Evolutionary conservation across 2,797 vertebrate species (phyloP).

Genomic region (Platyrinchus mystaceus): DNA sequence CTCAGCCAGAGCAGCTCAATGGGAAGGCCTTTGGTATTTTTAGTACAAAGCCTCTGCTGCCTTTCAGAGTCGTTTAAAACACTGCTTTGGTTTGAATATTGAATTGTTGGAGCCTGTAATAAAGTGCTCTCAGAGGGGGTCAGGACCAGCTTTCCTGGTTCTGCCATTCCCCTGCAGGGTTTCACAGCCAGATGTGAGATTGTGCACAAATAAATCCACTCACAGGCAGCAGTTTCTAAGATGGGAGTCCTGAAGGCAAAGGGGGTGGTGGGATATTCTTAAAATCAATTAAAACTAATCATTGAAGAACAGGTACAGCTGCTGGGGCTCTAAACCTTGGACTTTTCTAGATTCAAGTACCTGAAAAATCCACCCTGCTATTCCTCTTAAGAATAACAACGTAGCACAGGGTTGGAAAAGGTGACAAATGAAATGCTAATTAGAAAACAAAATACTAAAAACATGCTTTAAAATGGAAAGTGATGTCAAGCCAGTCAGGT

Average conservation of each 20-base stretch:
- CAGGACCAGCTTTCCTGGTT: neutral
- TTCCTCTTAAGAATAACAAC: neutral
- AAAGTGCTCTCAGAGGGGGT: neutral
- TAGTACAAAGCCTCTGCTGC: neutral
- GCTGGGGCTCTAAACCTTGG: neutral
- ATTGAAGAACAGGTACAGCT: neutral
- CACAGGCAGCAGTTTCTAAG: neutral
- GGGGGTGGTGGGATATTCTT: neutral
- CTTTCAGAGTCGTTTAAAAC: neutral
- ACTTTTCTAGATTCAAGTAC: neutral
- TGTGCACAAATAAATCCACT: neutral
- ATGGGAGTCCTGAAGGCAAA: neutral
- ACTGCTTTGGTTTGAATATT: neutral
- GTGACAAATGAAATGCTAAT: neutral
- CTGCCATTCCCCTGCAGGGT: neutral
- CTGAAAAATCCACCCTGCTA: neutral
- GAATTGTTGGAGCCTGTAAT: neutral
- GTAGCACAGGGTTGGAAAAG: neutral
- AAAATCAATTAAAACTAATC: neutral
- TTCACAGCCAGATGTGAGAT: neutral
- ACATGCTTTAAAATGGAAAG: neutral
- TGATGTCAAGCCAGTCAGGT: neutral
- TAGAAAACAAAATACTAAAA: neutral
- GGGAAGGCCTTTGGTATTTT: slow-evolving; percentile 43
- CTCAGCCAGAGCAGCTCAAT: slow-evolving; percentile 11